Evolutionary conservation across 2,888 invertebrate species (phyloP).

Genomic region (Leptinotarsa haldemani): DNA sequence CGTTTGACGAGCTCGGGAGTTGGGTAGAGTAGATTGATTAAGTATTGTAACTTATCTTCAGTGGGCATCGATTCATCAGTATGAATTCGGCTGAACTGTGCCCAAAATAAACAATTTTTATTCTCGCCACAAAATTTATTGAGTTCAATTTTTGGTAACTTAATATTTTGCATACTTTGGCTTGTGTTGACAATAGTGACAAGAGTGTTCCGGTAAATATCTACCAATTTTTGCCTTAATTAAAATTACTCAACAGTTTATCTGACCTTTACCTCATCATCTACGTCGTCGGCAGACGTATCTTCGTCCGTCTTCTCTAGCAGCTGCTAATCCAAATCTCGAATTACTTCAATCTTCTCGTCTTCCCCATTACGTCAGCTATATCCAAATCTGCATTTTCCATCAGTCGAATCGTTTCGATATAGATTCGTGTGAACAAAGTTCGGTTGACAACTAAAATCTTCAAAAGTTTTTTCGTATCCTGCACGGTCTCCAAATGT

Average conservation of each 20-base stretch:
- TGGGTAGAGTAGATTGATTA: constrained; percentile 7
- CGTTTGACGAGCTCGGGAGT: constrained; percentile 23
- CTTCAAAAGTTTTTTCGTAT: neutral
- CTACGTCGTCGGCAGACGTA: neutral
- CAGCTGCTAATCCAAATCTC: neutral
- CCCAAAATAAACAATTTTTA: constrained; percentile 23
- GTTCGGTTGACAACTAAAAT: neutral
- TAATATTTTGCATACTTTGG: constrained; percentile 5
- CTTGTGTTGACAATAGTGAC: neutral
- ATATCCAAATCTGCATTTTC: neutral
- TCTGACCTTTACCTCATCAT: neutral
- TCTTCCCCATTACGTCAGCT: constrained; percentile 4
- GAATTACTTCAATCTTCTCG: neutral
- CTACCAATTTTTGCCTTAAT: constrained; percentile 4
- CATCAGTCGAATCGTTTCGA: neutral
- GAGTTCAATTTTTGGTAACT: constrained; percentile 21
- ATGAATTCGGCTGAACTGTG: constrained; percentile 24
- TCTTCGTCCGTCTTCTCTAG: neutral
- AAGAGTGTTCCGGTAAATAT: neutral
- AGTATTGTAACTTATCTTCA: constrained; percentile 21
- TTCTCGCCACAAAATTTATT: constrained; percentile 20
- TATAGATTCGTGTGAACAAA: constrained; percentile 13
- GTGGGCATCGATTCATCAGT: constrained; percentile 18
- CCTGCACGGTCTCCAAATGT: constrained; percentile 14
- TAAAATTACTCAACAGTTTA: neutral